A percentile compares a stretch with the other conserved stretches of the same genome.
phyloP scores from a whole-genome alignment of 2,888 invertebrate genomes.

The Kuschelorhynchus macadamiae region DNA sequence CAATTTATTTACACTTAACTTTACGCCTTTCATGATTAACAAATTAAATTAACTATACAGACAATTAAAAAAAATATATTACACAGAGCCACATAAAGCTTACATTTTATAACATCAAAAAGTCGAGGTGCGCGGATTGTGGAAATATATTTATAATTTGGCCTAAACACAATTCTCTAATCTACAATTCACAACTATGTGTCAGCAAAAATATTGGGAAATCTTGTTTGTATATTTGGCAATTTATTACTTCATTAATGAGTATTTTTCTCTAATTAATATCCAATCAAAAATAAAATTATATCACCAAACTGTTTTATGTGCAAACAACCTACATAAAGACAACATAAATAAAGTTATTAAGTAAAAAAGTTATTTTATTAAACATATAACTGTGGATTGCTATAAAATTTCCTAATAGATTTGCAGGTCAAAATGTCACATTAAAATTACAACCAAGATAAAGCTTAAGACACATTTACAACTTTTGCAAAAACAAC shows the following conservation, averaged over 20 bases:
- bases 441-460: slow-evolving; percentile 40
- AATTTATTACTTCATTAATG: too few relatives aligned
- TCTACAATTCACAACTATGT: slow-evolving; percentile 26
- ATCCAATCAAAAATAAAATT: too few relatives aligned
- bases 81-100: slow-evolving; percentile 39
- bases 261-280: too few relatives aligned
- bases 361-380: too few relatives aligned
- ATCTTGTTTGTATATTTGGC: neutral
- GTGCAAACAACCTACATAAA: too few relatives aligned
- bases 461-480: slow-evolving; percentile 30
- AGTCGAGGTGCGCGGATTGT: slow-evolving; percentile 23
- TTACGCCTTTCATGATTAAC: slow-evolving; percentile 27
- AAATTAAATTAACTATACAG: slow-evolving; percentile 42
- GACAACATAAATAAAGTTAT: too few relatives aligned
- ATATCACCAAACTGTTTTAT: too few relatives aligned
- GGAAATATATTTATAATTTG: slow-evolving; percentile 36
- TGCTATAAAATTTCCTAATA: neutral
- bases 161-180: slow-evolving; percentile 33
- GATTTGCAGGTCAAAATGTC: slow-evolving; percentile 23
- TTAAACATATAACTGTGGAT: too few relatives aligned
- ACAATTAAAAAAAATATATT: slow-evolving; percentile 35
- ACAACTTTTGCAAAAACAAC: slow-evolving; percentile 1
- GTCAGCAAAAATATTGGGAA: slow-evolving; percentile 8
- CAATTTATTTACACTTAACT: slow-evolving; percentile 45
- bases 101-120: slow-evolving; percentile 34